Evolutionary conservation across 2,113 vertebrate species (phyloP).

Genomic region (Tricholaema leucomelas): DNA sequence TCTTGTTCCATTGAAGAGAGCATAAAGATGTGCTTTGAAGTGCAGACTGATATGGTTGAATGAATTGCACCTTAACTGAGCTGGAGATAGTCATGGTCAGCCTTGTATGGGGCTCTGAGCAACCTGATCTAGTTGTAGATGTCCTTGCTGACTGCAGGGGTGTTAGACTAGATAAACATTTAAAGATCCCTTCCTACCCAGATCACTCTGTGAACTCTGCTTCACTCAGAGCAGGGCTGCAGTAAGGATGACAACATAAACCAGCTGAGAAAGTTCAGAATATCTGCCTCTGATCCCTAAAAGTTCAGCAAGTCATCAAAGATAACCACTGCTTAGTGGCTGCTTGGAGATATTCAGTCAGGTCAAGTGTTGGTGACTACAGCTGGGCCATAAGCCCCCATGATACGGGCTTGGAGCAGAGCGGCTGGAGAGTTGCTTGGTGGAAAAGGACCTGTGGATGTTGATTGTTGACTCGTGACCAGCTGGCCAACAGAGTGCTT

Average conservation of each 20-base stretch:
- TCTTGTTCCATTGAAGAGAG: background rate
- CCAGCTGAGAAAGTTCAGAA: background rate
- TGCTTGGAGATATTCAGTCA: background rate
- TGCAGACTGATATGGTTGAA: background rate
- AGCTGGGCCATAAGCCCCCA: too few relatives aligned
- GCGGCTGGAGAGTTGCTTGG: too few relatives aligned
- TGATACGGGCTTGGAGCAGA: too few relatives aligned
- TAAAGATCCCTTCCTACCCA: too few relatives aligned
- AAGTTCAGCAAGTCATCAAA: background rate
- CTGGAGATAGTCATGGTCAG: too few relatives aligned
- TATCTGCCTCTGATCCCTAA: background rate
- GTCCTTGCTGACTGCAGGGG: too few relatives aligned
- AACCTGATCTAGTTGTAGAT: too few relatives aligned
- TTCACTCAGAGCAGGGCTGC: background rate
- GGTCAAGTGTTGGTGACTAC: background rate
- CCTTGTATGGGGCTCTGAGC: too few relatives aligned
- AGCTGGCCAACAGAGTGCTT: too few relatives aligned
- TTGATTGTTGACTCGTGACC: too few relatives aligned
- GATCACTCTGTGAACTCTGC: background rate
- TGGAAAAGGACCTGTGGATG: too few relatives aligned
- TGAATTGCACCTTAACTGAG: background rate
- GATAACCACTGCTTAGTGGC: slow-evolving; percentile 11
- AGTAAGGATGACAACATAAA: background rate
- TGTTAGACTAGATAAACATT: too few relatives aligned
- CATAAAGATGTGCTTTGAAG: background rate